These are phyloP conservation scores for Axinella damicornis DNA, from an alignment of 37 sponge, comb jelly and placozoan genomes.

Conservation along the genomic window DNA sequence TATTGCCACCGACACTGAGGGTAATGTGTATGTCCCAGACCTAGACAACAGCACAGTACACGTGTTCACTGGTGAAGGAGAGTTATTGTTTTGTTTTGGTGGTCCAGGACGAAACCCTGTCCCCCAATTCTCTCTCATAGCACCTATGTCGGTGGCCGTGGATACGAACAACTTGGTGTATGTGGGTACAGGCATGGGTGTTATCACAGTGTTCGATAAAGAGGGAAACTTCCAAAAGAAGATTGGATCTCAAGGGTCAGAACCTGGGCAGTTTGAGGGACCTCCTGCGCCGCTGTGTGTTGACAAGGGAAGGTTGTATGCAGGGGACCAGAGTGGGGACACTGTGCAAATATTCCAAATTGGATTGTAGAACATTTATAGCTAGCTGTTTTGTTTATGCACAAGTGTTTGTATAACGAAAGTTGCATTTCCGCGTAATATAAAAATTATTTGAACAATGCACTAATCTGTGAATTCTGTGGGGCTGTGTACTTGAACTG, in stretches of 20 bases:
- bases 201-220: constrained; percentile 2
- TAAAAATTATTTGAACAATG: no score
- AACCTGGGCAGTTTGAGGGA: constrained; percentile 4
- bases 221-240: constrained; percentile 15
- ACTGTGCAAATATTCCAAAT: constrained; percentile 42
- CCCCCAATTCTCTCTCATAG: constrained; percentile 16
- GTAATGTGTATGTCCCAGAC: constrained; percentile 12
- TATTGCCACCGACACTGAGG: not conserved
- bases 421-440: no score
- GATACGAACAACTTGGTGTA: constrained; percentile 11
- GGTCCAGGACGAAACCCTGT: constrained; percentile 12
- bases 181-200: constrained; percentile 14
- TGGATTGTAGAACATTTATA: not conserved
- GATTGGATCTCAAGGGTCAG: not conserved
- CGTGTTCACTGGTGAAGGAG: constrained; percentile 17
- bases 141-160: constrained; percentile 1
- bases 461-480: no score
- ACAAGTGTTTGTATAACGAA: no score
- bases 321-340: constrained; percentile 21
- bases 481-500: no score
- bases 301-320: constrained; percentile 34
- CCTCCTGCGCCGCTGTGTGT: constrained; percentile 1
- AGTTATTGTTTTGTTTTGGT: constrained; percentile 10
- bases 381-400: no score
- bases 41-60: not conserved